Evolutionary conservation across 2,113 vertebrate genomes (phyloP), one percentile per base, ranked within the genome.

Genomic region (Hippocampus abdominalis): DNA sequence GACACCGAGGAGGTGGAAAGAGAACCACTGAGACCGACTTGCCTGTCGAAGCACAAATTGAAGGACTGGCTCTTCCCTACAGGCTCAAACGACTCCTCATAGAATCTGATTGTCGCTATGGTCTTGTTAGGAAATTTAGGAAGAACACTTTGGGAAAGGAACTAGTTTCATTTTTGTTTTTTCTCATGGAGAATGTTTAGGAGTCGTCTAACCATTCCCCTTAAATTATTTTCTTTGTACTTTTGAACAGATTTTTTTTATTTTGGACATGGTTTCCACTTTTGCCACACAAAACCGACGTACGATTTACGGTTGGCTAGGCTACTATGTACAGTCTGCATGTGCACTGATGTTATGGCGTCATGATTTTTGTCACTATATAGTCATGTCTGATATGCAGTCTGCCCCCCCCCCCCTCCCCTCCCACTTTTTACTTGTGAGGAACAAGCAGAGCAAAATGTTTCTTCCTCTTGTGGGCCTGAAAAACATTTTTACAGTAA

Each of bases 171-270:
- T 46, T 73, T 71, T 68, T 68, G 73, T 76, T 69, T 63, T 67
- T 68, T 25, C 15, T 64, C 40, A 69, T 74, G 74, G 57, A 76
- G 60, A 80, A 76, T 71, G 62, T 86, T 76, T 73, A 78, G 73
- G 77, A 76, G 73, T 44, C 44, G 23, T 39, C 63, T 56, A 54
- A 74, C 56, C 72, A 53, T 81, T 81, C 27, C 71, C 78, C 65
- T 84, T 90, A 86, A 89, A 80, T 90, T 89, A 87, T 88, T 89
- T 86, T 87, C 64, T 89, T 90, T 87, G 82, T 88, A 88, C 81
- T 79, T 83, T 82, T 82, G 44, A 64, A 75, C 67, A 18, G 60
- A 67, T 72, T 64, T 40, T 56, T 81, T 81, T 40, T 56, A 80
- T 81, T 84, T 70, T 46, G 8, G 13, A 15, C 56, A 27, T 25